Conservation (phyloP, 2,113 vertebrate genomes). For the Notothenia rossii region DNA sequence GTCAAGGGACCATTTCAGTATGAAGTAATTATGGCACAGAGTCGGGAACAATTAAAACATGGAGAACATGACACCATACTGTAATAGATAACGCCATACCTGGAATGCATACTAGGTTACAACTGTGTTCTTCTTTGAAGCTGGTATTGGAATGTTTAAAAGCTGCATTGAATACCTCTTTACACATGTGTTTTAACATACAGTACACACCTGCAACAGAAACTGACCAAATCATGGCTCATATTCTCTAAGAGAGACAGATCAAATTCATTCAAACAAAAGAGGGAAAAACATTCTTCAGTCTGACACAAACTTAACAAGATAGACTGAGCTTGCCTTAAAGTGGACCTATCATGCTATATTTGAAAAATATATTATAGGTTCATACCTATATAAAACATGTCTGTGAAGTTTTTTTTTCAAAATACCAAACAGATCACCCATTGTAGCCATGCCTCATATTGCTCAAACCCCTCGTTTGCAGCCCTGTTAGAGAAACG, state of each 20-base stretch:
- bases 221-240: background rate
- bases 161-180: too few species aligned
- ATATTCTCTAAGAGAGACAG: background rate
- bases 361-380: too few species aligned
- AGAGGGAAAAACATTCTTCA: background rate
- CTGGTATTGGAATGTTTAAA: too few species aligned
- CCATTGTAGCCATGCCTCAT: too few species aligned
- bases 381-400: too few species aligned
- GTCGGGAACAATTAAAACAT: background rate
- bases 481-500: too few species aligned
- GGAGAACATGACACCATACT: background rate
- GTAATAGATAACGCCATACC: conserved; percentile 1
- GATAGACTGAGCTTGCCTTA: conserved; percentile 5
- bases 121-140: too few species aligned
- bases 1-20: background rate
- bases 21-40: background rate
- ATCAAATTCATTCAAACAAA: conserved; percentile 8
- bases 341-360: too few species aligned
- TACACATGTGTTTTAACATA: too few species aligned
- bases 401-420: too few species aligned
- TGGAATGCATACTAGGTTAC: background rate
- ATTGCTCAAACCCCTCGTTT: too few species aligned
- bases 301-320: background rate
- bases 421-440: too few species aligned
- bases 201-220: background rate